phyloP scores from a whole-genome alignment of 2,888 invertebrate species.

The Sarcophaga carnaria region DNA sequence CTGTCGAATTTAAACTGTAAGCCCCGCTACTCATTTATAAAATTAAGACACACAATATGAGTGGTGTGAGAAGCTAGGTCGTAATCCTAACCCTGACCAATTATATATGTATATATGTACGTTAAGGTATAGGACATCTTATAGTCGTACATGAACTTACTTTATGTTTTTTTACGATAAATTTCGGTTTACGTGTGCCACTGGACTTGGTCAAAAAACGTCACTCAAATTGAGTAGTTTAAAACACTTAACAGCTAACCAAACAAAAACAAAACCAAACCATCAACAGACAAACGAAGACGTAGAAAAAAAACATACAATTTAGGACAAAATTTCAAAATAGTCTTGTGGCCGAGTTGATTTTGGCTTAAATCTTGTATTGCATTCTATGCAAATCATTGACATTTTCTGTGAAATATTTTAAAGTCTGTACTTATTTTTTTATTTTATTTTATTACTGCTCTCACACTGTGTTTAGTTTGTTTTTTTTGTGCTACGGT shows the following conservation, averaged over 20 bases:
- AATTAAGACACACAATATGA: too few species aligned
- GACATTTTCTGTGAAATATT: constrained; percentile 41
- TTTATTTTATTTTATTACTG: background rate
- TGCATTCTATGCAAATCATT: constrained; percentile 67
- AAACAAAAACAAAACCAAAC: constrained; percentile 1
- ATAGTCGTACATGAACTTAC: too few species aligned
- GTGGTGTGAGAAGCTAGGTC: too few species aligned
- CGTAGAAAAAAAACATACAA: constrained; percentile 29
- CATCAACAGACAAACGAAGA: background rate
- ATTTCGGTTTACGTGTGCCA: constrained; percentile 37
- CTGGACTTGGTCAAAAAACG: constrained; percentile 57
- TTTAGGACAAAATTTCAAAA: constrained; percentile 66
- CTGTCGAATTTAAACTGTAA: too few species aligned
- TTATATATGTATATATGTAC: too few species aligned
- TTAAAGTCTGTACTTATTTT: background rate
- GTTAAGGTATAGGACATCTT: too few species aligned
- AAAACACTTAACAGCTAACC: constrained; percentile 45
- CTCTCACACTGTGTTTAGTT: constrained; percentile 14
- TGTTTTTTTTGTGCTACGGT: constrained; percentile 65
- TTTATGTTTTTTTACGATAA: constrained; percentile 5
- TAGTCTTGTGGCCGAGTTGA: constrained; percentile 52
- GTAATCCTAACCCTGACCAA: too few species aligned
- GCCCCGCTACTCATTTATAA: too few species aligned
- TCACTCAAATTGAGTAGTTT: constrained; percentile 67
- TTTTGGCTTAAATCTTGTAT: constrained; percentile 49